These are phyloP conservation scores for Sesia apiformis DNA, from an alignment of 2,888 invertebrate species.

Conservation along the genomic window DNA sequence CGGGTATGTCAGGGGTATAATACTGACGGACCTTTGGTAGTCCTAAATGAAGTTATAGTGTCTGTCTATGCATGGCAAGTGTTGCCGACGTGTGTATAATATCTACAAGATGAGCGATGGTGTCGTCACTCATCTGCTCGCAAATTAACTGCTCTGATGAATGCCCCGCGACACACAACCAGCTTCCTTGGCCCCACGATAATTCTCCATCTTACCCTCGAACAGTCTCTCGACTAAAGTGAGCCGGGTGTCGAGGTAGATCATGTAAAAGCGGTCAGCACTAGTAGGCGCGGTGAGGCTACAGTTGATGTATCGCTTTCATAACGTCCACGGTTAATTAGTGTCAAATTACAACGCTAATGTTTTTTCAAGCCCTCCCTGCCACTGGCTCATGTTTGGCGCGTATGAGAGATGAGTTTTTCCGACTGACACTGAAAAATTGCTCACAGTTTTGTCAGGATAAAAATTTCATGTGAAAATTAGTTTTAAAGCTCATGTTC, in stretches of 20 bases:
- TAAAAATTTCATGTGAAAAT: no score
- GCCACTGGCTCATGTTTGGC: background rate
- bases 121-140: conserved; percentile 62
- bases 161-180: conserved; percentile 46
- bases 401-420: conserved; percentile 10
- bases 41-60: background rate
- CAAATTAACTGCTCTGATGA: conserved; percentile 71
- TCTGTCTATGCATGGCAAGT: conserved; percentile 21
- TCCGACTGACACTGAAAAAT: conserved; percentile 6
- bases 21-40: no score
- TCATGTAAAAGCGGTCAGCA: conserved; percentile 27
- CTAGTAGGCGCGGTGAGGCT: conserved; percentile 45
- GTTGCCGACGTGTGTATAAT: conserved; percentile 41
- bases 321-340: conserved; percentile 62
- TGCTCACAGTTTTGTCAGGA: background rate
- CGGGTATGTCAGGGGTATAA: no score
- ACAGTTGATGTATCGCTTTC: conserved; percentile 63
- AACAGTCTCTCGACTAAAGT: conserved; percentile 10
- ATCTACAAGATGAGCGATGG: conserved; percentile 62
- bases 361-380: conserved; percentile 34
- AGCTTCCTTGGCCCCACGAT: conserved; percentile 24
- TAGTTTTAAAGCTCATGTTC: no score
- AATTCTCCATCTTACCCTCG: conserved; percentile 10
- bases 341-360: conserved; percentile 61
- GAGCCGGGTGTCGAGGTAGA: conserved; percentile 15